These are phyloP conservation scores for Netelia melanura DNA, from an alignment of 2,888 invertebrate species.

Conservation along the genomic window DNA sequence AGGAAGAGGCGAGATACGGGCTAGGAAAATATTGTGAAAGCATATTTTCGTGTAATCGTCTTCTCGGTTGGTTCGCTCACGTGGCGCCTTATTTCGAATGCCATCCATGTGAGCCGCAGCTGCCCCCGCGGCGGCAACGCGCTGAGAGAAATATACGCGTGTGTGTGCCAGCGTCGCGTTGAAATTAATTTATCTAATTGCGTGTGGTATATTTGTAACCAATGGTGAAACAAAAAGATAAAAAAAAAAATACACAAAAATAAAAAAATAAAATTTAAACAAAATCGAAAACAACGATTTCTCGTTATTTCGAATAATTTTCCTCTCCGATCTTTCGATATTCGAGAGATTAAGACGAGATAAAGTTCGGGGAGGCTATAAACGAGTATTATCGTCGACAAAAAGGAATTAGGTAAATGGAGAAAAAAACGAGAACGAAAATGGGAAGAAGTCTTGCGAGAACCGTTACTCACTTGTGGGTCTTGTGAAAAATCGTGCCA, in stretches of 20 bases:
- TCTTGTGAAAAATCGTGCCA: constrained; percentile 45
- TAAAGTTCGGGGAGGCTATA: neutral
- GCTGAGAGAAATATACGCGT: constrained; percentile 63
- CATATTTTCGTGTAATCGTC: constrained; percentile 30
- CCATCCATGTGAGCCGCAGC: constrained; percentile 54
- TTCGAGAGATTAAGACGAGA: constrained; percentile 6
- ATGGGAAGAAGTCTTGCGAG: constrained; percentile 4
- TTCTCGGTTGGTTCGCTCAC: neutral
- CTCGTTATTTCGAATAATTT: constrained; percentile 5
- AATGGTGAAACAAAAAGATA: neutral
- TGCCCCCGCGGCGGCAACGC: constrained; percentile 29
- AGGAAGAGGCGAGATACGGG: constrained; percentile 55
- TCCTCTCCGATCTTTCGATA: neutral
- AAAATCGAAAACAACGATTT: neutral
- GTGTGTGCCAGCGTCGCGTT: constrained; percentile 46
- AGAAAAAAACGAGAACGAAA: constrained; percentile 19
- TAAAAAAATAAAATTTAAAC: neutral
- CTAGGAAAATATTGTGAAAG: constrained; percentile 69
- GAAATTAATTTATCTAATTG: constrained; percentile 70
- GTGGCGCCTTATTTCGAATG: constrained; percentile 50
- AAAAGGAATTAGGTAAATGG: constrained; percentile 1
- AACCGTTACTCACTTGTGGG: constrained; percentile 44
- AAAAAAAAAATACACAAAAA: neutral
- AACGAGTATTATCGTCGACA: neutral
- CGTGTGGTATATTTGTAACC: constrained; percentile 21